Evolutionary conservation across 35 echinoderm and acorn worm genomes (phyloP), one percentile per base, ranked within the genome.

Genomic region (Ophioderma brevispina): DNA sequence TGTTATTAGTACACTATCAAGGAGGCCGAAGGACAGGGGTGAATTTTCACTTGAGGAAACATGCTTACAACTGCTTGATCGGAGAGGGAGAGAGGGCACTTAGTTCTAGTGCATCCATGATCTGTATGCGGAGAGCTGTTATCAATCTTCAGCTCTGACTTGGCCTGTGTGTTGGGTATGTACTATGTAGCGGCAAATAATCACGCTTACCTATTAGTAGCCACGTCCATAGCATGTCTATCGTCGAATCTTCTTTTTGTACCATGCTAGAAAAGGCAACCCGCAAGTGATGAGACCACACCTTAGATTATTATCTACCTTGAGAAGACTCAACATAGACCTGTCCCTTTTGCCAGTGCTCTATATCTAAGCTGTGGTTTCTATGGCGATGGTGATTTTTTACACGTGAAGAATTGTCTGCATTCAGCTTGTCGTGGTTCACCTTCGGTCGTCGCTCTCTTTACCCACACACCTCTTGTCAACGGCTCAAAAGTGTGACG

Each of bases 1-100:
- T 70, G 59, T 70, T 70, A 70, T 70, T 70, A 70, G n/a, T 70
- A 70, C 28, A 70, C 59, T 25, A 70, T 70, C 15, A 70, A 70
- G 59, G 59, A 70, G 59, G 59, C 59, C 59, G 59, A 30, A 70
- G 17, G 17, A 70, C n/a, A 70, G n/a, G 59, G 59, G 59, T 70
- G 59, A 70, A 8, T 70, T 30, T 8, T 30, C n/a, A 3, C 15
- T 70, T 70, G 17, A 70, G 1, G n/a, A 70, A 70, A 70, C 59
- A 25, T 70, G 59, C 59, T 30, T 70, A 18, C 59, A 70, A 25
- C 59, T 70, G 59, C n/a, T 70, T 13, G 4, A 25, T 18, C 28
- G 28, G 59, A 25, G 15, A 18, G n/a, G 3, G 3, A 25, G 28
- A 30, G 59, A 70, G 59, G 59, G 59, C 59, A 70, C n/a, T 70